phyloP scores from a whole-genome alignment of 53 echinoderm and acorn worm species.

The Patiria pectinifera region DNA sequence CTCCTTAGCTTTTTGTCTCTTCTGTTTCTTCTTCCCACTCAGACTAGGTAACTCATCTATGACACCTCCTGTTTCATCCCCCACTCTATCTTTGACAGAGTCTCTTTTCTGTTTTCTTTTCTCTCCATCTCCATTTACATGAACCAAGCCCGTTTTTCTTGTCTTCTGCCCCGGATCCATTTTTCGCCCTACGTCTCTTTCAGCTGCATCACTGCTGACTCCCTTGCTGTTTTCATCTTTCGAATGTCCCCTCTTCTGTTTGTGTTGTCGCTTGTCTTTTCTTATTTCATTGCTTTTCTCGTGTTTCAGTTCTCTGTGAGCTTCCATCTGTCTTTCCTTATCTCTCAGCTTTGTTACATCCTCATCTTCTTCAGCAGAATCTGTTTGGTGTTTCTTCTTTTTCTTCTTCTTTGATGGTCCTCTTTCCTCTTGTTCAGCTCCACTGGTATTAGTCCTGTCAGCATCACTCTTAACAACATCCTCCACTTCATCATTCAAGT shows the following conservation, averaged over 20 bases:
- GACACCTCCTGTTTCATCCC: neutral
- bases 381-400: constrained; percentile 29
- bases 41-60: neutral
- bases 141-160: no score
- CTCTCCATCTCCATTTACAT: neutral
- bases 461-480: neutral
- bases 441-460: neutral
- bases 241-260: neutral
- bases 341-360: neutral
- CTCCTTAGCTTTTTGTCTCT: neutral
- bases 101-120: constrained; percentile 5
- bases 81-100: neutral
- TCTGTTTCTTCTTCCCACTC: neutral
- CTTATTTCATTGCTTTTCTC: constrained; percentile 4
- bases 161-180: neutral
- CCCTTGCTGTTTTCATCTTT: constrained; percentile 4
- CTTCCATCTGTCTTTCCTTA: neutral
- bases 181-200: neutral
- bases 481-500: neutral
- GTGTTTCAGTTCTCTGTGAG: neutral
- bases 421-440: neutral
- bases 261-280: neutral
- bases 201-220: neutral
- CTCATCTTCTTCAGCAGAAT: neutral
- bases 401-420: constrained; percentile 47